Evolutionary conservation across 1,140 invertebrate genomes (phyloP).

Genomic region (Contarinia nasturtii): DNA sequence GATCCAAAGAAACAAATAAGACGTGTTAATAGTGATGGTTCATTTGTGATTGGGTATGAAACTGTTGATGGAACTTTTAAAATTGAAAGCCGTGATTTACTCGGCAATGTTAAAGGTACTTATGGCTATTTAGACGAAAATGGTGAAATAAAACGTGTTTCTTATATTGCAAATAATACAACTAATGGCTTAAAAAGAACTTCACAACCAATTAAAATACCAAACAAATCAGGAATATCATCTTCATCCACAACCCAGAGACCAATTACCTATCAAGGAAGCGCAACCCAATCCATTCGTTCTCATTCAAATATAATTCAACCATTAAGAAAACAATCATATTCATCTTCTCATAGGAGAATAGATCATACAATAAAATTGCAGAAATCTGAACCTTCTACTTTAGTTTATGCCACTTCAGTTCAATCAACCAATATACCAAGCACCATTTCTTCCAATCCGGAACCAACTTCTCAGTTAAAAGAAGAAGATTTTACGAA

Average conservation of each 20-base stretch:
- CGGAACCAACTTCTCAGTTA: background rate
- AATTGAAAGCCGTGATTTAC: constrained; percentile 60
- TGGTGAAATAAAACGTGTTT: constrained; percentile 66
- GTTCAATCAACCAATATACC: constrained; percentile 1
- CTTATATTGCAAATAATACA: constrained; percentile 43
- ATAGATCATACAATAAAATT: too few species aligned
- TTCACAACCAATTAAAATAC: constrained; percentile 12
- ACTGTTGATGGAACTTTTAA: constrained; percentile 68
- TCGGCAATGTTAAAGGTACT: constrained; percentile 67
- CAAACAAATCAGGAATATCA: background rate
- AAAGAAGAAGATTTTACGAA: constrained; percentile 1
- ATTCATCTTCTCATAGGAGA: too few species aligned
- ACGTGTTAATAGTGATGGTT: constrained; percentile 62
- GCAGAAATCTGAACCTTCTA: too few species aligned
- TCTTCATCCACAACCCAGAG: background rate
- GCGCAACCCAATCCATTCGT: too few species aligned
- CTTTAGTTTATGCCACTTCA: too few species aligned
- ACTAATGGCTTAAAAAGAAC: constrained; percentile 31
- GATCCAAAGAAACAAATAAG: constrained; percentile 49
- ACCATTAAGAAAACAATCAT: too few species aligned
- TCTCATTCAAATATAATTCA: too few species aligned
- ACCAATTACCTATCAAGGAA: too few species aligned
- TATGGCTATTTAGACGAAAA: constrained; percentile 67
- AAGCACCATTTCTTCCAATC: background rate
- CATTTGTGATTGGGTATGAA: constrained; percentile 70